Evolutionary conservation across 2,797 vertebrate species (phyloP).

Genomic region (Oreonectes daqikongensis): DNA sequence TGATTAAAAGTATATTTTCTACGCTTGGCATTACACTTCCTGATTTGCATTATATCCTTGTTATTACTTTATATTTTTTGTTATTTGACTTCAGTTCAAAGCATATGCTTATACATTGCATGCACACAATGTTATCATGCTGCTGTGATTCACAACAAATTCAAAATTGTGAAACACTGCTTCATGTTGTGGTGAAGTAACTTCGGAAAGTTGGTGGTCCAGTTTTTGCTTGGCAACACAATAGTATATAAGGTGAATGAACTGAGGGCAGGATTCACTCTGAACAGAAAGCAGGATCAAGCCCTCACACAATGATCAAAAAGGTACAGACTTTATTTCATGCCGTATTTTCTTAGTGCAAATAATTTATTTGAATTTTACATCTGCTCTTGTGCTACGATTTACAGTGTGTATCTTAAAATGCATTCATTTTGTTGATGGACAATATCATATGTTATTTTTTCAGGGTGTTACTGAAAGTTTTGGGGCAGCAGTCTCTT

Average conservation of each 20-base stretch:
- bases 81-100: not conserved
- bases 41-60: not conserved
- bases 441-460: no score
- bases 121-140: not conserved
- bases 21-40: not conserved
- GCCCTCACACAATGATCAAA: constrained; percentile 65
- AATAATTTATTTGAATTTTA: no score
- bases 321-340: constrained; percentile 64
- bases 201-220: constrained; percentile 60
- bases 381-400: no score
- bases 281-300: not conserved
- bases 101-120: not conserved
- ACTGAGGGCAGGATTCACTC: no score
- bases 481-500: constrained; percentile 84
- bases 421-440: no score
- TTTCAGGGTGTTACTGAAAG: constrained; percentile 87
- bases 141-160: not conserved
- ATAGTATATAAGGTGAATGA: constrained; percentile 51
- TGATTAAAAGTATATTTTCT: not conserved
- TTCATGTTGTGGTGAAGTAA: constrained; percentile 44
- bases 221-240: not conserved
- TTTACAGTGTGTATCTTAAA: no score
- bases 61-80: no score
- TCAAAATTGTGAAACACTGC: constrained; percentile 66
- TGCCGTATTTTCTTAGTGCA: no score